These are phyloP conservation scores for Argyresthia goedartella DNA, from an alignment of 2,888 invertebrate genomes.

Conservation along the genomic window DNA sequence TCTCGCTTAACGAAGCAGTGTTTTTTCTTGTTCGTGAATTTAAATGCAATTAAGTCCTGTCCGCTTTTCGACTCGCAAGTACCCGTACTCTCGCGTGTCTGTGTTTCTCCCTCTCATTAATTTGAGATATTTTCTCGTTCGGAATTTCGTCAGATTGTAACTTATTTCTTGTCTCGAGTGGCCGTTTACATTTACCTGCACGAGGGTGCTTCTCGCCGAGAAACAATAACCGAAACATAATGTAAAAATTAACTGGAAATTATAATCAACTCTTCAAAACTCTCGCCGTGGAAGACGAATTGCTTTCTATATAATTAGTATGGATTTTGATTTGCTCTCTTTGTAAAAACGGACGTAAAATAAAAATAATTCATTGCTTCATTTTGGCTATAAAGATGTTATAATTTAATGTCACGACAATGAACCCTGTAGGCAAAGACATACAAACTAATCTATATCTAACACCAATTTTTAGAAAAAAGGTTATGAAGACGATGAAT, in stretches of 20 bases:
- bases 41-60: conserved; percentile 52
- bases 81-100: conserved; percentile 7
- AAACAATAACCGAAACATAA: conserved; percentile 8
- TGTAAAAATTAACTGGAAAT: conserved; percentile 4
- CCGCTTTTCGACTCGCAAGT: conserved; percentile 30
- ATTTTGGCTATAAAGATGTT: no score
- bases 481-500: no score
- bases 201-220: background rate
- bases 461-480: no score
- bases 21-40: conserved; percentile 57
- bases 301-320: conserved; percentile 4
- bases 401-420: no score
- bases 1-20: conserved; percentile 57
- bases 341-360: background rate
- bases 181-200: background rate
- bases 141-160: background rate
- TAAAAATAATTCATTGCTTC: no score
- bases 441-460: no score
- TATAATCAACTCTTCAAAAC: no score
- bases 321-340: conserved; percentile 5
- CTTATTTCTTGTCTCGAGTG: conserved; percentile 9
- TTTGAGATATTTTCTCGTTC: background rate
- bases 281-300: conserved; percentile 3
- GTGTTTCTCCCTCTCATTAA: background rate
- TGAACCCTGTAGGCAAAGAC: no score